A percentile compares a stretch with the other conserved stretches of the same genome.
phyloP scores from a whole-genome alignment of 2,888 invertebrate species.

The Diaphora mendica region DNA sequence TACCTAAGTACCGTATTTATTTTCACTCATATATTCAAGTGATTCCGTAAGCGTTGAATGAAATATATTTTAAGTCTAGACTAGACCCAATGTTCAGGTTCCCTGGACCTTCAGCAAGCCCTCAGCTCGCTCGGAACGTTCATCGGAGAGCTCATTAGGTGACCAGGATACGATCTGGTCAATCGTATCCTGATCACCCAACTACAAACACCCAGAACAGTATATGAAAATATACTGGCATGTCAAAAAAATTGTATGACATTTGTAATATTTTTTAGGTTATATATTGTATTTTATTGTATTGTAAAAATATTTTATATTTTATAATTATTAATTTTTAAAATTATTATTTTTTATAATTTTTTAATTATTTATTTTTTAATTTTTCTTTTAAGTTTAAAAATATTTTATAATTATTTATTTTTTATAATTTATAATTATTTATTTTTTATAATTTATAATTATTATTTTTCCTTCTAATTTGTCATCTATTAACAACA shows the following conservation, averaged over 20 bases:
- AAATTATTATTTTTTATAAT: no score
- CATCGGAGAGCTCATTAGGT: neutral
- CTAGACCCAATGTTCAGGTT: conserved; percentile 1
- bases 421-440: no score
- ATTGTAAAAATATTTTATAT: no score
- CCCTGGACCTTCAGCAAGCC: neutral
- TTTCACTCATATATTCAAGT: no score
- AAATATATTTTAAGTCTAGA: neutral
- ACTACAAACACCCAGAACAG: neutral
- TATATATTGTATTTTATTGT: neutral
- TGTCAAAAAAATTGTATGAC: neutral
- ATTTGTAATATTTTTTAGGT: neutral
- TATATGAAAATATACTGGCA: conserved; percentile 6
- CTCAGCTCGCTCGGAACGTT: conserved; percentile 1
- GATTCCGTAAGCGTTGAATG: neutral
- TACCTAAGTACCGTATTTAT: no score
- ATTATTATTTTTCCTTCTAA: no score
- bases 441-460: no score
- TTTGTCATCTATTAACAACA: no score
- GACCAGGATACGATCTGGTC: neutral
- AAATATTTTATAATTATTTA: no score
- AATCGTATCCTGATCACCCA: conserved; percentile 7
- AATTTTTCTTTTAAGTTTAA: no score
- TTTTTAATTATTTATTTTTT: no score
- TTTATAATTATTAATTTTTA: no score